Evolutionary conservation across 2,113 vertebrate genomes (phyloP).

Genomic region (Gorsachius goisagi): DNA sequence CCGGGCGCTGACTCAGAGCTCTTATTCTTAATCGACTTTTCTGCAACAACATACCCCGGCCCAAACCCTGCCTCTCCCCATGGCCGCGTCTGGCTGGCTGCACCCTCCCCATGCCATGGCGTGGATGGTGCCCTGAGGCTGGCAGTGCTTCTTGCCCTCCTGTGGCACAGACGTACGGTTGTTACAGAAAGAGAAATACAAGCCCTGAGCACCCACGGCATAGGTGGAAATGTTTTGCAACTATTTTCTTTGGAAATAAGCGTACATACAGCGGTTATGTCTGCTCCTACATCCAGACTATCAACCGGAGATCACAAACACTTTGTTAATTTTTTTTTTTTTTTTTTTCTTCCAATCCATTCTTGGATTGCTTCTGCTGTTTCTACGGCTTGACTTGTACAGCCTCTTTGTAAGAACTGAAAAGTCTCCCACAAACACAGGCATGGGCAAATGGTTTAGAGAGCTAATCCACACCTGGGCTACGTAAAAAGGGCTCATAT

Average conservation of each 20-base stretch:
- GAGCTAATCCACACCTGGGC: slow-evolving; percentile 76
- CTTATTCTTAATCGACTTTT: slow-evolving; percentile 45
- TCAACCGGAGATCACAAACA: slow-evolving; percentile 71
- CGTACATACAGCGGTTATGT: slow-evolving; percentile 13
- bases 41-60: neutral
- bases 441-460: slow-evolving; percentile 68
- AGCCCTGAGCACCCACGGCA: neutral
- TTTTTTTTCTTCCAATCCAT: slow-evolving; percentile 16
- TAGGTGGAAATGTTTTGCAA: slow-evolving; percentile 24
- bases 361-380: slow-evolving; percentile 70
- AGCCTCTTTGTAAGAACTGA: slow-evolving; percentile 70
- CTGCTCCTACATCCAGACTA: slow-evolving; percentile 60
- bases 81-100: slow-evolving; percentile 21
- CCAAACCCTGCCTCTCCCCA: neutral
- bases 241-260: slow-evolving; percentile 53
- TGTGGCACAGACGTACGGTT: neutral
- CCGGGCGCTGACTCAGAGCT: slow-evolving; percentile 50
- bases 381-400: slow-evolving; percentile 71
- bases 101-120: neutral
- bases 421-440: slow-evolving; percentile 62
- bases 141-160: neutral
- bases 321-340: slow-evolving; percentile 59
- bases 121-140: neutral
- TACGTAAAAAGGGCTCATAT: slow-evolving; percentile 66
- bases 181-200: neutral